These are phyloP conservation scores for Gobio gobio DNA, from an alignment of 2,113 vertebrate genomes.

Conservation along the genomic window DNA sequence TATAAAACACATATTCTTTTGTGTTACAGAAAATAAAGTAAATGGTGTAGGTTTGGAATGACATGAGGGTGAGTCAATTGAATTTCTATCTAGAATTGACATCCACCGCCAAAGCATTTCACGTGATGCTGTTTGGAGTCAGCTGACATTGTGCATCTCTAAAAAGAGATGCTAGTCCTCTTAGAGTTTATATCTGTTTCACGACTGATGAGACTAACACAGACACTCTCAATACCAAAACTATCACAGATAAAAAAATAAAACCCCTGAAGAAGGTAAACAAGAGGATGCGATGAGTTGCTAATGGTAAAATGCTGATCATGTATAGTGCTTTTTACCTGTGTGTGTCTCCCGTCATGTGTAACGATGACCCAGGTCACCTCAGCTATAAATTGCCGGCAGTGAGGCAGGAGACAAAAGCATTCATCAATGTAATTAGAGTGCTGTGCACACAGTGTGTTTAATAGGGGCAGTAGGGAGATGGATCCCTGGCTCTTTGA, in stretches of 20 bases:
- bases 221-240: neutral
- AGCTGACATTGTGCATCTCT: no score
- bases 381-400: constrained; percentile 67
- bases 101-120: neutral
- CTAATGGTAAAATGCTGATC: constrained; percentile 4
- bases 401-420: constrained; percentile 60
- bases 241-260: constrained; percentile 2
- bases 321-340: constrained; percentile 27
- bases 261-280: neutral
- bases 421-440: constrained; percentile 82
- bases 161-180: neutral
- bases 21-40: neutral
- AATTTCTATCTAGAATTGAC: neutral
- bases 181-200: neutral
- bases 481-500: constrained; percentile 70
- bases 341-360: constrained; percentile 66
- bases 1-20: no score
- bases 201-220: neutral
- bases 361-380: constrained; percentile 64
- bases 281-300: neutral
- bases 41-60: neutral
- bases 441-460: constrained; percentile 65
- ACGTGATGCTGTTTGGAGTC: neutral
- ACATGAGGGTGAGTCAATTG: no score
- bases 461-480: constrained; percentile 61